Percentiles rank a stretch among this genome's conserved stretches.
Evolutionary conservation across 1,140 invertebrate genomes (phyloP).

Genomic region (Sitodiplosis mosellana): DNA sequence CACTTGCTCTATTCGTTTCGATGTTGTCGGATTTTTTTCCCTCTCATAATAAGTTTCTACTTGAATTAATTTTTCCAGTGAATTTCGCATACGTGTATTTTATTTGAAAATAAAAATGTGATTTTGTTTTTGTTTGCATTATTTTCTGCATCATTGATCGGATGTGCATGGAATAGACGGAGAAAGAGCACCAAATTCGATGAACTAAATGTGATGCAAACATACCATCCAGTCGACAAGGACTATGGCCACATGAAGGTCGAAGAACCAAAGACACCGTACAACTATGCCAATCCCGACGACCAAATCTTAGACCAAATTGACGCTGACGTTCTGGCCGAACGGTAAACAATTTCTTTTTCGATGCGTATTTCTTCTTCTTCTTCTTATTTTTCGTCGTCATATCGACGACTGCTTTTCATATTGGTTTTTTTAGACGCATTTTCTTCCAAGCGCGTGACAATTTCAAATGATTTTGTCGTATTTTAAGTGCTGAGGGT

Average conservation of each 20-base stretch:
- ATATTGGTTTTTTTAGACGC: too few relatives aligned
- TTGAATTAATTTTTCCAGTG: too few relatives aligned
- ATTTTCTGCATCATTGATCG: too few relatives aligned
- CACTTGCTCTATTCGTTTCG: too few relatives aligned
- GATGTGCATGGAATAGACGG: slow-evolving; percentile 15
- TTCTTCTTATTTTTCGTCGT: slow-evolving; percentile 3
- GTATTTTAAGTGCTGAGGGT: neutral
- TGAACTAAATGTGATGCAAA: slow-evolving; percentile 98
- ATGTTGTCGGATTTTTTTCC: too few relatives aligned
- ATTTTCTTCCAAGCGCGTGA: too few relatives aligned
- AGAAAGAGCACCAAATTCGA: slow-evolving; percentile 82
- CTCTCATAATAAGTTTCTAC: too few relatives aligned
- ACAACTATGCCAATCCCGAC: slow-evolving; percentile 56
- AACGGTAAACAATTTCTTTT: slow-evolving; percentile 36
- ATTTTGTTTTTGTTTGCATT: neutral
- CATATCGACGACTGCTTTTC: too few relatives aligned
- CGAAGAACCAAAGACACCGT: slow-evolving; percentile 95
- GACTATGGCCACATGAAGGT: slow-evolving; percentile 99
- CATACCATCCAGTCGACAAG: slow-evolving; percentile 92
- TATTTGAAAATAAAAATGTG: neutral
- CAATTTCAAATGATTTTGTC: neutral
- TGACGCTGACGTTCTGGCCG: slow-evolving; percentile 58
- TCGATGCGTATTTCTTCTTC: neutral
- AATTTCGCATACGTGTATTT: too few relatives aligned
- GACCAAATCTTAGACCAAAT: slow-evolving; percentile 49